phyloP scores from a whole-genome alignment of 2,113 vertebrate species.

The Clarias gariepinus region DNA sequence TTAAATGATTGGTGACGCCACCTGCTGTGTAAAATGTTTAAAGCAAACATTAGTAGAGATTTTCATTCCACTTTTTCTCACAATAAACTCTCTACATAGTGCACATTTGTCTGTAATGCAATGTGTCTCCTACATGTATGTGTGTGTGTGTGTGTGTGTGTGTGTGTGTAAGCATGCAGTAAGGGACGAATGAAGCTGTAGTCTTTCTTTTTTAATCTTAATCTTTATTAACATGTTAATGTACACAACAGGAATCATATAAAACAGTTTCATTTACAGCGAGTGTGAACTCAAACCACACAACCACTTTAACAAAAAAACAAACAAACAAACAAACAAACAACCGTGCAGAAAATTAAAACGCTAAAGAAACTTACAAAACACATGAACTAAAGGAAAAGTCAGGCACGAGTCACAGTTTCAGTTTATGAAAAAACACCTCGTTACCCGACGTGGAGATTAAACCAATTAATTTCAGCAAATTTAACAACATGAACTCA shows the following conservation, averaged over 20 bases:
- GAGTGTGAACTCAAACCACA: constrained; percentile 23
- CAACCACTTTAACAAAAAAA: constrained; percentile 30
- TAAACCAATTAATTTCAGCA: not conserved
- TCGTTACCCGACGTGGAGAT: not conserved
- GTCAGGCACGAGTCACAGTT: too few species aligned
- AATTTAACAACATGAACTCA: not conserved
- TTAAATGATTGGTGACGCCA: too few species aligned
- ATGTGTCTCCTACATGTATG: not conserved
- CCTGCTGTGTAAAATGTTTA: too few species aligned
- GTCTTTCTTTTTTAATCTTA: not conserved
- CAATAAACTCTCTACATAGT: too few species aligned
- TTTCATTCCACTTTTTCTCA: too few species aligned
- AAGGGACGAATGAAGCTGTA: not conserved
- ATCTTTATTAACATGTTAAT: constrained; percentile 47
- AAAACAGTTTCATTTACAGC: constrained; percentile 50
- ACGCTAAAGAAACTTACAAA: not conserved
- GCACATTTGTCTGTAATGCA: too few species aligned
- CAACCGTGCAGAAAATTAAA: constrained; percentile 22
- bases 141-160: not conserved
- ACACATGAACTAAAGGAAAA: not conserved
- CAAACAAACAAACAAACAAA: constrained; percentile 38
- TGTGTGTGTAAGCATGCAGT: not conserved
- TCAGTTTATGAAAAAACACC: too few species aligned
- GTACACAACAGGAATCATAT: constrained; percentile 50
- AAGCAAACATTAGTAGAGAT: too few species aligned